Conservation (phyloP, 2,113 vertebrate genomes). For the Cryptomyrus ogoouensis region DNA sequence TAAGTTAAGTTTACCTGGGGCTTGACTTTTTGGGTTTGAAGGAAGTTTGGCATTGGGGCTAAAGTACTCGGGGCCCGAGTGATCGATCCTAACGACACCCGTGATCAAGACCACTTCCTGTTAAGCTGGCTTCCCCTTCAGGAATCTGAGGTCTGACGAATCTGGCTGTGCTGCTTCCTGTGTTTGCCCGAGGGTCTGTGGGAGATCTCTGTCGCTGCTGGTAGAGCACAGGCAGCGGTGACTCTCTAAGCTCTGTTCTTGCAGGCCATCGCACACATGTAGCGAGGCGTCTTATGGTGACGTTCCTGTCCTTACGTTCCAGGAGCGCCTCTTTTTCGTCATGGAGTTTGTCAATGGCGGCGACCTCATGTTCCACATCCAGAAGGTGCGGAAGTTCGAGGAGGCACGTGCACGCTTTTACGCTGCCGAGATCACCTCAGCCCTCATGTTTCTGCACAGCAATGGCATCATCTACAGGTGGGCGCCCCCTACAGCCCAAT, state of each 20-base stretch:
- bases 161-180: background rate
- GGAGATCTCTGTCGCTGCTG: background rate
- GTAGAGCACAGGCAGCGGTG: background rate
- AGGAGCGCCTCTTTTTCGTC: conserved; percentile 97
- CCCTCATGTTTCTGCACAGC: conserved; percentile 90
- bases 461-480: conserved; percentile 94
- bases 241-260: background rate
- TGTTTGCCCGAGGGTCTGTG: background rate
- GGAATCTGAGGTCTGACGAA: background rate
- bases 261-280: background rate
- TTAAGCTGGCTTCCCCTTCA: background rate
- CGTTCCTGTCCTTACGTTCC: conserved; percentile 15
- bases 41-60: no score
- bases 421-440: conserved; percentile 90
- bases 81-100: no score
- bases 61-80: no score
- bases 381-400: conserved; percentile 93
- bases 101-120: background rate
- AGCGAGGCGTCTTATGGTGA: background rate
- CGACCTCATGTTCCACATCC: conserved; percentile 97
- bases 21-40: no score
- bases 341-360: conserved; percentile 99
- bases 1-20: no score
- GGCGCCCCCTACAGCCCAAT: conserved; percentile 30
- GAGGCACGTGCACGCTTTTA: conserved; percentile 87